These are phyloP conservation scores for Mus spicilegus DNA, from an alignment of 2,113 vertebrate genomes.

Conservation along the genomic window DNA sequence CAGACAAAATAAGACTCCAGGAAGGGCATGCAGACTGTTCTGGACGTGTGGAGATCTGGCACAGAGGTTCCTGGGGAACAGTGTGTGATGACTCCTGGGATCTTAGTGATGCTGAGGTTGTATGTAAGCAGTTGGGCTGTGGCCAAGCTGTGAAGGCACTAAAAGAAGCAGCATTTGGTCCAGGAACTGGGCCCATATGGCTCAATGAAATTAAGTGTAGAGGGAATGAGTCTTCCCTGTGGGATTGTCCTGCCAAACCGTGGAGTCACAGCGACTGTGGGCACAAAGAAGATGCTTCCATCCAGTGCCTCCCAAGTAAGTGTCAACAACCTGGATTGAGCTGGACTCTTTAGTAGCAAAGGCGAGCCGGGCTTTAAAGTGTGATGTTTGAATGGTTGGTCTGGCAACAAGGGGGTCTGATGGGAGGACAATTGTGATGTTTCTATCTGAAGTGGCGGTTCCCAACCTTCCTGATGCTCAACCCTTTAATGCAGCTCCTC, in stretches of 20 bases:
- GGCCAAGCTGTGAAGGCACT: slow-evolving; percentile 60
- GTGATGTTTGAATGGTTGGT: neutral
- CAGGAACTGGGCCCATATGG: slow-evolving; percentile 80
- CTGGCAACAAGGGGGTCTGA: too few relatives aligned
- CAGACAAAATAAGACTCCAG: slow-evolving; percentile 76
- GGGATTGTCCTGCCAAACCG: slow-evolving; percentile 70
- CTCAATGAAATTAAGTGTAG: slow-evolving; percentile 73
- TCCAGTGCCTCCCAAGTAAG: slow-evolving; percentile 75
- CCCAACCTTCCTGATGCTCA: neutral
- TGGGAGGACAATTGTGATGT: neutral
- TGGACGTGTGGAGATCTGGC: slow-evolving; percentile 81
- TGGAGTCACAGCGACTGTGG: slow-evolving; percentile 80
- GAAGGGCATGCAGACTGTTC: slow-evolving; percentile 62
- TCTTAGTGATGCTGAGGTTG: slow-evolving; percentile 57
- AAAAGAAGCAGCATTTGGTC: slow-evolving; percentile 72
- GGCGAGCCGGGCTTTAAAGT: neutral
- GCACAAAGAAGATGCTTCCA: slow-evolving; percentile 80
- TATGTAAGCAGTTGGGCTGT: slow-evolving; percentile 78
- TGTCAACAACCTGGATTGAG: neutral
- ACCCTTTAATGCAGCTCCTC: neutral
- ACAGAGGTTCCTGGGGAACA: slow-evolving; percentile 77
- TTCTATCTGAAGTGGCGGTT: neutral
- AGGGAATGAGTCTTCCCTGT: slow-evolving; percentile 77
- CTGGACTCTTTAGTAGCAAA: neutral
- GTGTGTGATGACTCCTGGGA: slow-evolving; percentile 82